These are phyloP conservation scores for Disparrhopalites patrizii DNA, from an alignment of 2,888 invertebrate genomes.

Conservation along the genomic window DNA sequence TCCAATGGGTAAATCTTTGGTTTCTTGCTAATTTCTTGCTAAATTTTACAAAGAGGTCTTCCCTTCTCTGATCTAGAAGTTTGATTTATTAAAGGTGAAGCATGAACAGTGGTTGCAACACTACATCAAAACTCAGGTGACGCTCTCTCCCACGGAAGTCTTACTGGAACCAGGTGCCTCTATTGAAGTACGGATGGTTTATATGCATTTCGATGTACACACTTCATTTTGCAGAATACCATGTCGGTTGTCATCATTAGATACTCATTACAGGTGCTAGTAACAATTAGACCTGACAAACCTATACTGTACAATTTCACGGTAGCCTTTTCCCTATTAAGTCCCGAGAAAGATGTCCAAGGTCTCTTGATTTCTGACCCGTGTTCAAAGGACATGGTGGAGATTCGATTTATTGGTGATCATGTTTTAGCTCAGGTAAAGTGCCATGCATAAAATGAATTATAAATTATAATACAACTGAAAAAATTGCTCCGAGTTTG, in stretches of 20 bases:
- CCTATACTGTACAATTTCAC: conserved; percentile 36
- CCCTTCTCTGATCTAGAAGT: neutral
- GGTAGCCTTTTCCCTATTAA: conserved; percentile 32
- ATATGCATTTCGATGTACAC: no score
- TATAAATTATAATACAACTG: neutral
- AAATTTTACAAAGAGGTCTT: conserved; percentile 20
- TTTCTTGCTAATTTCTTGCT: conserved; percentile 34
- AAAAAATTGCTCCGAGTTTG: neutral
- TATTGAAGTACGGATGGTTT: conserved; percentile 26
- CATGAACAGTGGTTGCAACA: conserved; percentile 42
- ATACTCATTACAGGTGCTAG: conserved; percentile 15
- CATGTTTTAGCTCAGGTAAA: conserved; percentile 36
- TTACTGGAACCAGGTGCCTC: conserved; percentile 32
- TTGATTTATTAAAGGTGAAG: conserved; percentile 21
- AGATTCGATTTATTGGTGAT: conserved; percentile 38
- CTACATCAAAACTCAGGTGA: conserved; percentile 29
- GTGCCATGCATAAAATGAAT: neutral
- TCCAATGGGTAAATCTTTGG: conserved; percentile 32
- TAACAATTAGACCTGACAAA: conserved; percentile 35
- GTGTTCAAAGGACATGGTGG: conserved; percentile 30
- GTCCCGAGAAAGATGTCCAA: conserved; percentile 20
- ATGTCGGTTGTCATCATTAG: neutral
- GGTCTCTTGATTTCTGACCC: conserved; percentile 18
- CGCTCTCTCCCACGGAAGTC: conserved; percentile 28
- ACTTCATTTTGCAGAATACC: neutral